Evolutionary conservation across 2,113 vertebrate genomes (phyloP).

Genomic region (Hippocampus barbouri): DNA sequence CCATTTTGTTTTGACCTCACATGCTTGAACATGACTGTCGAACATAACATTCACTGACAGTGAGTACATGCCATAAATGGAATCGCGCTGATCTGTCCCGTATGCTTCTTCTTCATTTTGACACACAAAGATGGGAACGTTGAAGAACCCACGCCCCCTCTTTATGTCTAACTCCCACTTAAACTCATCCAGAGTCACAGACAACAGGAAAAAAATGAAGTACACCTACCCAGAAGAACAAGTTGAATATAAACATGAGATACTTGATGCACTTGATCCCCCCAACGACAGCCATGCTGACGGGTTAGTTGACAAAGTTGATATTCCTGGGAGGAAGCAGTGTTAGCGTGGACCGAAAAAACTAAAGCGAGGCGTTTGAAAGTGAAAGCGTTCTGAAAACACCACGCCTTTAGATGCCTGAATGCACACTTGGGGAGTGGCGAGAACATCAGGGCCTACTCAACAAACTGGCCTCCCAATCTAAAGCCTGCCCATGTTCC

Average conservation of each 20-base stretch:
- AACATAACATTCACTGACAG: slow-evolving; percentile 7
- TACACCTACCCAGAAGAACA: slow-evolving; percentile 70
- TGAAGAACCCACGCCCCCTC: neutral
- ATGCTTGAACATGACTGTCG: neutral
- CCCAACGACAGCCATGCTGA: slow-evolving; percentile 55
- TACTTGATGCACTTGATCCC: slow-evolving; percentile 71
- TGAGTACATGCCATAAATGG: neutral
- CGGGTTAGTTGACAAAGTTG: neutral
- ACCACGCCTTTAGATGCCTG: slow-evolving; percentile 41
- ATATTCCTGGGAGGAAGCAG: slow-evolving; percentile 3
- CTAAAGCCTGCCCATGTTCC: neutral
- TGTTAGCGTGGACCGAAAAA: neutral
- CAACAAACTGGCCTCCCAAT: neutral
- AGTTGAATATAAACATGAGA: slow-evolving; percentile 68
- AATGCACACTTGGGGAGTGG: slow-evolving; percentile 32
- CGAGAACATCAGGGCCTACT: neutral
- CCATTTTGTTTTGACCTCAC: slow-evolving; percentile 3
- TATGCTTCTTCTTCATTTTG: neutral
- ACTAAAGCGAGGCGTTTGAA: neutral
- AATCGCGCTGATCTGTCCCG: neutral
- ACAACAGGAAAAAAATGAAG: slow-evolving; percentile 1
- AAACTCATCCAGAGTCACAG: neutral
- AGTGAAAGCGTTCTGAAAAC: neutral
- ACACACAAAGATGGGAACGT: neutral
- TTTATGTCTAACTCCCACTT: neutral